Evolutionary conservation across 2,888 invertebrate species (phyloP).

Genomic region (Cosmorhoe ocellata): DNA sequence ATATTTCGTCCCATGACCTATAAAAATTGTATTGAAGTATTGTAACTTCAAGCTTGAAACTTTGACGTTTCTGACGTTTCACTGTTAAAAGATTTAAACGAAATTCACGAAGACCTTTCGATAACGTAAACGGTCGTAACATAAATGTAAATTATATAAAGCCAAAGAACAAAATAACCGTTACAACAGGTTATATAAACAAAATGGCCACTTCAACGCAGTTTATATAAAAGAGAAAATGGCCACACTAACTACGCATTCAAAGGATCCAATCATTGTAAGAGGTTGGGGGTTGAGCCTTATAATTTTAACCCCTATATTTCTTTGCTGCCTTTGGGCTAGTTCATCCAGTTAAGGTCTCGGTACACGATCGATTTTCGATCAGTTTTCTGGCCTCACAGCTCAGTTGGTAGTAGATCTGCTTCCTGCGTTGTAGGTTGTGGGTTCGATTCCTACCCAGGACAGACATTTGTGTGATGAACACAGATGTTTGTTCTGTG

Average conservation of each 20-base stretch:
- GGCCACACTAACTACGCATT: conserved; percentile 1
- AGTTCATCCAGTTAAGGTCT: conserved; percentile 12
- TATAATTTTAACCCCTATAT: conserved; percentile 33
- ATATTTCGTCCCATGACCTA: no score
- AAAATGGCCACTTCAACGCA: conserved; percentile 2
- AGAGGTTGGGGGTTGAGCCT: conserved; percentile 15
- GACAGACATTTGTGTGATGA: no score
- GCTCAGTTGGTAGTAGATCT: no score
- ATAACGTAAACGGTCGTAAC: no score
- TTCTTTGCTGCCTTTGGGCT: conserved; percentile 35
- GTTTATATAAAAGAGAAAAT: neutral
- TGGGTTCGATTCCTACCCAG: no score
- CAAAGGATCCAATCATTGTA: conserved; percentile 22
- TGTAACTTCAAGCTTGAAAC: no score
- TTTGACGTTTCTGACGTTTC: no score
- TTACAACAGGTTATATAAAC: neutral
- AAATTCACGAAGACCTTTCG: no score
- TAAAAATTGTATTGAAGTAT: no score
- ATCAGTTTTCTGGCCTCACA: neutral
- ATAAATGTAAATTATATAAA: neutral
- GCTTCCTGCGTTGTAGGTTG: no score
- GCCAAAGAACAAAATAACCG: neutral
- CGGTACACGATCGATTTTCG: conserved; percentile 10
- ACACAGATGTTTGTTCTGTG: no score
- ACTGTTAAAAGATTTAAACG: no score